Evolutionary conservation across 1,140 invertebrate species (phyloP), one percentile per base, ranked within the genome.

Genomic region (Proctacanthus coquilletti): DNA sequence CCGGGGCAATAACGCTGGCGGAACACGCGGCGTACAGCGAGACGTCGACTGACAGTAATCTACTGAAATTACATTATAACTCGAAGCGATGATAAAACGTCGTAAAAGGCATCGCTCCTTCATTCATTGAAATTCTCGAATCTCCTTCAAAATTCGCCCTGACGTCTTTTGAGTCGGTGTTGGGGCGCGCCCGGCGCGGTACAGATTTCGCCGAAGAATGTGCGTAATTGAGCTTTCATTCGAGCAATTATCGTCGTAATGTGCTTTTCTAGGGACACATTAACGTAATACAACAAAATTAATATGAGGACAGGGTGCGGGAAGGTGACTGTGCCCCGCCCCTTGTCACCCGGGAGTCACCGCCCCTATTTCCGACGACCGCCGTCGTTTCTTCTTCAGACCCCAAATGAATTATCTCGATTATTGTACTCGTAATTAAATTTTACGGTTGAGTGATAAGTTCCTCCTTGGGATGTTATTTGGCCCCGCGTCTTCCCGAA

Each of bases 171-270:
- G n/a, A n/a, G n/a, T n/a, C n/a, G n/a, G n/a, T n/a, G n/a, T n/a
- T n/a, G n/a, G n/a, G n/a, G n/a, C n/a, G n/a, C n/a, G n/a, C n/a
- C n/a, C n/a, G n/a, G n/a, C n/a, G n/a, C n/a, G n/a, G n/a, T n/a
- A n/a, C n/a, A n/a, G n/a, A n/a, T n/a, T n/a, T n/a, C n/a, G n/a
- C n/a, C n/a, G n/a, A n/a, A n/a, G n/a, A 27, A 27, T 27, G 23
- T 27, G 23, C 23, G 23, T 27, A 27, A 27, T 27, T 27, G 23
- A 27, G 23, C 23, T 27, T 27, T 27, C 23, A 27, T 27, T 13
- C 23, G 13, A 27, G 23, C 23, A 27, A 27, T 27, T 27, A 27
- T 27, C 23, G 23, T 27, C 23, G 23, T 27, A 27, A 27, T 27
- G 23, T 27, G 23, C 13, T 13, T 13, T 27, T 13, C 8, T 27